phyloP scores from a whole-genome alignment of 1,140 invertebrate genomes.

The Trichomalopsis sarcophagae region DNA sequence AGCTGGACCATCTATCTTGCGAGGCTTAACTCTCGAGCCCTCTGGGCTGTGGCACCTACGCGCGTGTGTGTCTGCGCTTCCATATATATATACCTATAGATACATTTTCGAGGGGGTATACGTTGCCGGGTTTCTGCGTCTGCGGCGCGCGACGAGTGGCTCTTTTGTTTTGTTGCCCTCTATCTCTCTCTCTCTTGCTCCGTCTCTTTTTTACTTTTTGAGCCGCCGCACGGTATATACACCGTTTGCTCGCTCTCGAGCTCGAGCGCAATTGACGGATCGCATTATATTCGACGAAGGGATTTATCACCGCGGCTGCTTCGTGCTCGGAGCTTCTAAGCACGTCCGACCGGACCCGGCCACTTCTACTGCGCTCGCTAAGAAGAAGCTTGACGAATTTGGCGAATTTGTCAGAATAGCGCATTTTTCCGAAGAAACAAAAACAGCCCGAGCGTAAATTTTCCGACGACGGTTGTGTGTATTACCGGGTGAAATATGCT shows the following conservation, averaged over 20 bases:
- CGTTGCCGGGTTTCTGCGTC: not conserved
- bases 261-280: slow-evolving; percentile 51
- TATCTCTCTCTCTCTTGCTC: not conserved
- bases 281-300: slow-evolving; percentile 35
- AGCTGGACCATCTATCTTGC: slow-evolving; percentile 65
- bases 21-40: slow-evolving; percentile 60
- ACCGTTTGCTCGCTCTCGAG: slow-evolving; percentile 44
- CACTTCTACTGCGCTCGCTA: not conserved
- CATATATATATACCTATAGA: slow-evolving; percentile 16
- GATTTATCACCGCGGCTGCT: slow-evolving; percentile 5
- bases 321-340: not conserved
- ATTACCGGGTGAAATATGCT: slow-evolving; percentile 41
- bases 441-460: slow-evolving; percentile 25
- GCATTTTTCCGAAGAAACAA: slow-evolving; percentile 21
- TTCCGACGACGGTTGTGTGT: slow-evolving; percentile 3
- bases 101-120: not conserved
- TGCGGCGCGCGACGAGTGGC: not conserved
- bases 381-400: slow-evolving; percentile 53
- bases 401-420: slow-evolving; percentile 47
- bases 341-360: not conserved
- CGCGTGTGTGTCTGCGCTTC: too few species aligned
- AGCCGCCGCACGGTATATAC: not conserved
- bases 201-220: not conserved
- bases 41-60: not conserved
- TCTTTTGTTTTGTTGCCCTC: slow-evolving; percentile 16